Evolutionary conservation across 1,140 invertebrate genomes (phyloP).

Genomic region (Musca vetustissima): DNA sequence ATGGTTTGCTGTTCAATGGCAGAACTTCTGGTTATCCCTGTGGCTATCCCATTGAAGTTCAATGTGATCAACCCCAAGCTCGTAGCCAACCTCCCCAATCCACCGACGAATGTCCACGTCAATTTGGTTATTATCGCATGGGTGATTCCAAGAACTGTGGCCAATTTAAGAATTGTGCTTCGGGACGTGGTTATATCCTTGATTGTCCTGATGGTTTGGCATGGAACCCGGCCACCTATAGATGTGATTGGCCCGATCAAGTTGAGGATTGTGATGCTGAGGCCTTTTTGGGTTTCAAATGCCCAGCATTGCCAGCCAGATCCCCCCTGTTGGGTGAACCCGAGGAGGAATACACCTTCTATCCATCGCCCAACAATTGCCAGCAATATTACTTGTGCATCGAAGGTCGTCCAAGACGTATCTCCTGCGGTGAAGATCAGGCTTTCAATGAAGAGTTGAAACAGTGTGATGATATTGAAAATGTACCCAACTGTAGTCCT

Average conservation of each 20-base stretch:
- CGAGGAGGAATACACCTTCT: conserved; percentile 60
- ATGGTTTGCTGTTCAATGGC: conserved; percentile 81
- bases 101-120: conserved; percentile 79
- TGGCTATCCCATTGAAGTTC: conserved; percentile 79
- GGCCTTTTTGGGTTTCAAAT: conserved; percentile 70
- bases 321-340: conserved; percentile 53
- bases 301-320: conserved; percentile 59
- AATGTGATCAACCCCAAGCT: conserved; percentile 67
- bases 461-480: conserved; percentile 74
- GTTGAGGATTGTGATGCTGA: conserved; percentile 77
- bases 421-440: conserved; percentile 74
- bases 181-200: conserved; percentile 62
- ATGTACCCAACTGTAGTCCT: conserved; percentile 71
- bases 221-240: conserved; percentile 73
- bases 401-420: conserved; percentile 67
- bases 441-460: conserved; percentile 78
- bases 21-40: conserved; percentile 75
- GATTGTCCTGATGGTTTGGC: conserved; percentile 78
- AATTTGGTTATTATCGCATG: conserved; percentile 79
- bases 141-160: conserved; percentile 75
- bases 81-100: conserved; percentile 61
- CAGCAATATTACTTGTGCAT: conserved; percentile 82
- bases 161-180: conserved; percentile 81
- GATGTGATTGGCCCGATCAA: conserved; percentile 85
- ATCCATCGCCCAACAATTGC: conserved; percentile 65